Base-by-base conservation (phyloP, 2,888 invertebrate genomes). In the Leucoma salicis region DNA sequence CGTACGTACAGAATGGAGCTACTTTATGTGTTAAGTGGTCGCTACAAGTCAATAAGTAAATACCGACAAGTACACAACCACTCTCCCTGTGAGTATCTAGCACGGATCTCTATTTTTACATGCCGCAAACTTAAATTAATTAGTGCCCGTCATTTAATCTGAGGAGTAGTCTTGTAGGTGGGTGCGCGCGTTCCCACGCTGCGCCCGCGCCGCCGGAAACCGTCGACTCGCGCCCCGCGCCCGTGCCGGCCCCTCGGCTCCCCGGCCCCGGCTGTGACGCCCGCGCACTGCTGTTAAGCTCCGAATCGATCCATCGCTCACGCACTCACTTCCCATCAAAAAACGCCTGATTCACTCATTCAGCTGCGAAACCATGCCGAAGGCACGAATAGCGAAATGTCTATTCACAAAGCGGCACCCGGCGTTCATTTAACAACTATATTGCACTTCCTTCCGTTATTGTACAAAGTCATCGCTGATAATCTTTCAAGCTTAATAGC, bases 151-250 rank as follows among this genome's bases (percentile, higher is more conserved):
- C 83, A 74, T 82, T 81, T 82, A 82, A 83, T 84, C 80, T 75
- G 77, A 78, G 74, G 74, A 81, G 72, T 67, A 67, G 76, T 70
- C 69, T 74, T 63, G 82, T 81, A 82, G 81, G 83, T 81, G 76
- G 78, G 81, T 79, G 82, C 72, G 68, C 61, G 62, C 77, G 84
- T 87, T 87, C 89, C 87, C 88, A 88, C 89, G 89, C 74, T 81
- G 82, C 79, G 82, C 78, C 74, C 70, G 80, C 80, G 79, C 74
- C 66, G 78, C 86, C 86, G 87, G 86, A 87, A 84, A 76, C 74
- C 69, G 66, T 56, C 69, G 70, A 69, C 69, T 59, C 63, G 64
- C 65, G 62, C 66, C 61, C 59, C 55, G 35, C 45, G 45, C 53
- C 63, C 62, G 42, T 51, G 34, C 45, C 52, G 43, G 51, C 46